Evolutionary conservation across 2,888 invertebrate genomes (phyloP).

Genomic region (Torymus auratus): DNA sequence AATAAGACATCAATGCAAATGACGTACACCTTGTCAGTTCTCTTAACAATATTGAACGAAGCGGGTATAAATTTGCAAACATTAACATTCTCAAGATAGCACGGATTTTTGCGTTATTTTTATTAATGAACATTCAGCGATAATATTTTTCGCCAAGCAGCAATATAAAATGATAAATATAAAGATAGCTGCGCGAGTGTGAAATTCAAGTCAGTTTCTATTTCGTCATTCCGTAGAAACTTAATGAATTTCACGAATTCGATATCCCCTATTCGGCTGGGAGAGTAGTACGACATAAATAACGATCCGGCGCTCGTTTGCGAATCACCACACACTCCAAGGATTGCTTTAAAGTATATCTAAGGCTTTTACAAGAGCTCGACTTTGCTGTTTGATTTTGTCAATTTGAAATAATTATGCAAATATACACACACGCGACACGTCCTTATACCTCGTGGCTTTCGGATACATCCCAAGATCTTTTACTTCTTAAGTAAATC

Average conservation of each 20-base stretch:
- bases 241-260: slow-evolving; percentile 26
- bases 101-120: no score
- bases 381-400: slow-evolving; percentile 3
- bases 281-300: slow-evolving; percentile 8
- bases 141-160: not conserved
- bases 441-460: not conserved
- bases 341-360: slow-evolving; percentile 14
- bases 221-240: slow-evolving; percentile 11
- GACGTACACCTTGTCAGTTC: no score
- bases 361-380: slow-evolving; percentile 2
- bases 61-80: no score
- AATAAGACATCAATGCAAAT: no score
- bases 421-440: not conserved
- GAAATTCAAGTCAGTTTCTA: slow-evolving; percentile 34
- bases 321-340: not conserved
- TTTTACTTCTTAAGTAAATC: slow-evolving; percentile 41
- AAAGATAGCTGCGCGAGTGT: slow-evolving; percentile 5
- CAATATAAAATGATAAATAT: slow-evolving; percentile 9
- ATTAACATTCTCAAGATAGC: no score
- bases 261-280: not conserved
- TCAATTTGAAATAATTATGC: slow-evolving; percentile 39
- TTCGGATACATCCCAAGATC: slow-evolving; percentile 23
- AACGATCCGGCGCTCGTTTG: slow-evolving; percentile 6
- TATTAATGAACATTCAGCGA: no score
- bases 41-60: no score